A percentile compares a stretch with the other conserved stretches of the same genome.
These are phyloP conservation scores for Nasua narica DNA, from an alignment of 2,797 vertebrate species.

Conservation along the genomic window DNA sequence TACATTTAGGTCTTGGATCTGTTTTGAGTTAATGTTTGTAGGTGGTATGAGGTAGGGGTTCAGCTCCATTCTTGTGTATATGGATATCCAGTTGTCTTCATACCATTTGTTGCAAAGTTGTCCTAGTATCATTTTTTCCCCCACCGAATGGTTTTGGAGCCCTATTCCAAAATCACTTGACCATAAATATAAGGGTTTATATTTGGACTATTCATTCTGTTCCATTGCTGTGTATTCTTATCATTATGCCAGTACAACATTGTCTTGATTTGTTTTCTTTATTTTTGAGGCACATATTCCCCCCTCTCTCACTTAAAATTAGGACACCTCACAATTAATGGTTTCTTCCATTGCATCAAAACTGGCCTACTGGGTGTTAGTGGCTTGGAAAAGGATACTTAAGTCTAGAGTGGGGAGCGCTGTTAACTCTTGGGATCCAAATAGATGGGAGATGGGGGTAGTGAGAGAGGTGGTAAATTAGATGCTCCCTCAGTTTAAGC, in stretches of 20 bases:
- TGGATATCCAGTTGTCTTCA: not conserved
- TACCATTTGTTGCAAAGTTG: not conserved
- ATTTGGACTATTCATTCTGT: not conserved
- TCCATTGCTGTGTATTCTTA: not conserved
- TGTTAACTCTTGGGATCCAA: not conserved
- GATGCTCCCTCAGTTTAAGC: not conserved
- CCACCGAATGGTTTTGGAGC: not conserved
- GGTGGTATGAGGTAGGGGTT: not conserved
- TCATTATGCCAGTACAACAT: not conserved
- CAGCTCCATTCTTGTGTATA: not conserved
- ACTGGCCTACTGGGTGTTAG: not conserved
- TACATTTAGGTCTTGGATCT: slow-evolving; percentile 4
- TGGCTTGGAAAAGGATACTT: not conserved
- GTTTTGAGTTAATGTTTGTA: slow-evolving; percentile 35
- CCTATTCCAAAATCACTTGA: not conserved
- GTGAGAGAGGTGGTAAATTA: not conserved
- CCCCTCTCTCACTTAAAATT: not conserved
- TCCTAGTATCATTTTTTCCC: not conserved
- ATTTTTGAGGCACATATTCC: not conserved
- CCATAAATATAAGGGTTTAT: not conserved
- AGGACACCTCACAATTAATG: not conserved
- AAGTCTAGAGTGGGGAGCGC: not conserved
- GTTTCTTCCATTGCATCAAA: not conserved
- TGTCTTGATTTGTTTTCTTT: slow-evolving; percentile 18
- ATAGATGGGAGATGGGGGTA: not conserved